Base-by-base conservation (phyloP, 2,888 invertebrate genomes). In the Atrina japonica region DNA sequence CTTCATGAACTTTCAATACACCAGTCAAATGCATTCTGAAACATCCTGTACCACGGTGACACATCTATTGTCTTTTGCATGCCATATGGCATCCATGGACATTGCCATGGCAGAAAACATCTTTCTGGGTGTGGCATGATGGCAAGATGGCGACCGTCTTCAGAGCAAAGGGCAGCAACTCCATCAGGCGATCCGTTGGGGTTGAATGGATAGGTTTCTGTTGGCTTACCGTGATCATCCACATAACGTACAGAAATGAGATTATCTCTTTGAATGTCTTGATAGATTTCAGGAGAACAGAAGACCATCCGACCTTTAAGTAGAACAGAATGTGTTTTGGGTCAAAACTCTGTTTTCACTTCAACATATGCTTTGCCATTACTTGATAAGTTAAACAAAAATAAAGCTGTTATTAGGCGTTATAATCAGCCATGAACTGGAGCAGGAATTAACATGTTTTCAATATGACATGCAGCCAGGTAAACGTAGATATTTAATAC, bases 81-180 rank as follows among this genome's bases (percentile, higher is more conserved):
- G 6, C 78, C 80, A 16, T 47, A 29, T 3, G 90, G 89, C 84
- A 86, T 86, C 89, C 89, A 90, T 0, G 90, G 88, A 94, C 97
- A 96, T 91, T 98, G 98, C 95, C 96, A 97, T 81, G 94, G 94
- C 82, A 95, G 93, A 72, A 95, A 94, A 88, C 96, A 96, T 74
- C 98, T 93, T 91, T 99, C 99, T 0, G 99, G 98, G 92, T 99
- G 99, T 2, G 99, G 99, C 99, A 99, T 99, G 93, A 99, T 94
- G 0, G 98, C 99, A 82, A 98, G 92, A 91, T 99, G 98, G 3
- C 98, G 94, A 0, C 98, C 99, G 91, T 98, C 95, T 0, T 90
- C 86, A 0, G 98, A 98, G 83, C 97, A 95, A 66, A 99, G 91
- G 16, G 95, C 98, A 27, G 98, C 98, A 75, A 97, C 93, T 25